phyloP scores from a whole-genome alignment of 2,888 invertebrate species.

The Chalcosyrphus nemorum region DNA sequence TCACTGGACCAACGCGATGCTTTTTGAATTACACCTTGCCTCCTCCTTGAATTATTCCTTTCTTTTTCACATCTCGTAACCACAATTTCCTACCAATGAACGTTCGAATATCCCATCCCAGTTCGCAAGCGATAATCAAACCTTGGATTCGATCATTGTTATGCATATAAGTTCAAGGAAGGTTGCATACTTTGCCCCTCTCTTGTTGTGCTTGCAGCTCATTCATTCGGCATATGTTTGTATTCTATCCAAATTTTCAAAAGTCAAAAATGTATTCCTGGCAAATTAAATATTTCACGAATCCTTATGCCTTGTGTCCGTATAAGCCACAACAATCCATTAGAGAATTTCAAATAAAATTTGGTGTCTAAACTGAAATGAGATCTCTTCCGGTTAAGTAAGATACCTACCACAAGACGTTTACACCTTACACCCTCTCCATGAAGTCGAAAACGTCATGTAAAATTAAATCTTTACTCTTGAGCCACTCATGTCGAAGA shows the following conservation, averaged over 20 bases:
- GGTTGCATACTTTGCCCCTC: background rate
- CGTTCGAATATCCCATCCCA: too few species aligned
- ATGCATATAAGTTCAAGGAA: too few species aligned
- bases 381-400: background rate
- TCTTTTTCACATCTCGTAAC: too few species aligned
- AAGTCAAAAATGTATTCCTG: slow-evolving; percentile 9
- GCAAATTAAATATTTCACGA: background rate
- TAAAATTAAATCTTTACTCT: background rate
- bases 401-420: background rate
- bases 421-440: background rate
- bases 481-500: background rate
- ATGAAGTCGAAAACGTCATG: background rate
- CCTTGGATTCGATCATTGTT: too few species aligned
- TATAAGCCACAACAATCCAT: background rate
- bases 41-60: too few species aligned
- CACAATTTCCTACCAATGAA: too few species aligned
- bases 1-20: too few species aligned
- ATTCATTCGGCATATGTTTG: background rate
- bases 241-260: background rate
- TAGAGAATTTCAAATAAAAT: background rate
- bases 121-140: too few species aligned
- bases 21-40: too few species aligned
- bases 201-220: too few species aligned
- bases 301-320: background rate
- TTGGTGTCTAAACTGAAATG: background rate